Evolutionary conservation across 2,113 vertebrate species (phyloP).

Genomic region (Oenanthe melanoleuca): DNA sequence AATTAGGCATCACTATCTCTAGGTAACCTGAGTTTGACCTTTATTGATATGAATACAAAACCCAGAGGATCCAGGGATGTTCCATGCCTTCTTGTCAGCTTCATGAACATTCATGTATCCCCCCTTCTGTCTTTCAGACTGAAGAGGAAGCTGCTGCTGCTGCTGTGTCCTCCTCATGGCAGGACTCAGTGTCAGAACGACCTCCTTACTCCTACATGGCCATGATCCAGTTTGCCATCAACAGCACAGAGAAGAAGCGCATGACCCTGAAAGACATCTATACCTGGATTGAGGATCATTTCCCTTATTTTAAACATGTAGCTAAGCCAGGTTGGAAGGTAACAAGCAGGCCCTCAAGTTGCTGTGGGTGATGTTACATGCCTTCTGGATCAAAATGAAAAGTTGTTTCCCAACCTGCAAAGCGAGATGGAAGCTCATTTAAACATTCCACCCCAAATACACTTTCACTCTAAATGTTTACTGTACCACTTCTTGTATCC

Average conservation of each 20-base stretch:
- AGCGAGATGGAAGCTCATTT: background rate
- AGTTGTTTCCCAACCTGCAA: background rate
- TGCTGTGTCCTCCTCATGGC: slow-evolving; percentile 11
- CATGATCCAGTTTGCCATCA: slow-evolving; percentile 99
- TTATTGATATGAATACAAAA: background rate
- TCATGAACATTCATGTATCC: background rate
- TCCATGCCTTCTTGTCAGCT: background rate
- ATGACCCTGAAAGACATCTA: slow-evolving; percentile 98
- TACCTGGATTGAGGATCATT: slow-evolving; percentile 93
- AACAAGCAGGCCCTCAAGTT: background rate
- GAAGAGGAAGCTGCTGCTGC: slow-evolving; percentile 38
- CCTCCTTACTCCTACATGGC: slow-evolving; percentile 98
- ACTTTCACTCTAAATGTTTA: background rate
- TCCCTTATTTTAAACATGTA: slow-evolving; percentile 91
- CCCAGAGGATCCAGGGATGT: background rate
- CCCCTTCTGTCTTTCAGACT: slow-evolving; percentile 33
- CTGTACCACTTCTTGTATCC: background rate
- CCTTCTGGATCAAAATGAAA: background rate
- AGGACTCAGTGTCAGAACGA: slow-evolving; percentile 77
- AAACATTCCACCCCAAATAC: background rate
- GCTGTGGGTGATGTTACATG: background rate
- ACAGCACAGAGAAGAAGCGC: slow-evolving; percentile 85
- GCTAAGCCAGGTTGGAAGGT: slow-evolving; percentile 98
- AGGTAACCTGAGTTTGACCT: background rate
- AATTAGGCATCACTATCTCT: background rate